These are phyloP conservation scores for Omphaloscelis lunosa DNA, from an alignment of 2,888 invertebrate species.

Conservation along the genomic window DNA sequence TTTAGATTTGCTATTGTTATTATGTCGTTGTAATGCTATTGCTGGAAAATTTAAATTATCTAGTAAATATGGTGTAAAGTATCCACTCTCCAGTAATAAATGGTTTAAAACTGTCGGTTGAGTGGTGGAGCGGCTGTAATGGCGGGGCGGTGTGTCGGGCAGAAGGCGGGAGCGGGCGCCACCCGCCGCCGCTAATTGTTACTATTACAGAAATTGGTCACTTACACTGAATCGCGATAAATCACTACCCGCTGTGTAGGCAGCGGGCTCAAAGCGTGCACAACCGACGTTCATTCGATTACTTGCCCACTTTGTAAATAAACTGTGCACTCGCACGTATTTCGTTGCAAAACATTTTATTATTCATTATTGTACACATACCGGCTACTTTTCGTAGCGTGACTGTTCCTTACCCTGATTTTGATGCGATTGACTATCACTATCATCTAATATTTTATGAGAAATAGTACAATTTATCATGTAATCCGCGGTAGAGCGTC, in stretches of 20 bases:
- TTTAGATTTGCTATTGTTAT: neutral
- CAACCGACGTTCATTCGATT: constrained; percentile 71
- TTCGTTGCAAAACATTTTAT: constrained; percentile 67
- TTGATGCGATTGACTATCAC: constrained; percentile 53
- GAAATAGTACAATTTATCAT: constrained; percentile 46
- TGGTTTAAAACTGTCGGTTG: constrained; percentile 58
- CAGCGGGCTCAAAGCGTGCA: constrained; percentile 57
- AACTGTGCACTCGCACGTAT: constrained; percentile 63
- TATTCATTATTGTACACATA: constrained; percentile 59
- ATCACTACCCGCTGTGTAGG: constrained; percentile 73
- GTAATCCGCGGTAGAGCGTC: constrained; percentile 44
- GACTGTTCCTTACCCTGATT: constrained; percentile 65
- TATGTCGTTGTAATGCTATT: neutral
- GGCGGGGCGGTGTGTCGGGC: constrained; percentile 60
- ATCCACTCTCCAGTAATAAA: constrained; percentile 39
- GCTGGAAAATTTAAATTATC: constrained; percentile 10
- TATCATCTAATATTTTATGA: constrained; percentile 49
- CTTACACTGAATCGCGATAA: constrained; percentile 81
- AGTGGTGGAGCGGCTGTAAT: constrained; percentile 62
- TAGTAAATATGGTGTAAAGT: constrained; percentile 27
- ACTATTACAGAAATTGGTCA: constrained; percentile 84
- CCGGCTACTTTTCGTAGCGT: constrained; percentile 61
- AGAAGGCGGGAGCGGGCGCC: constrained; percentile 68
- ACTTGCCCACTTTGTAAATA: constrained; percentile 72
- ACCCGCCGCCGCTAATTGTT: constrained; percentile 78